Conservation (phyloP, 2,888 invertebrate genomes). For the Liopterus haemorrhoidalis region DNA sequence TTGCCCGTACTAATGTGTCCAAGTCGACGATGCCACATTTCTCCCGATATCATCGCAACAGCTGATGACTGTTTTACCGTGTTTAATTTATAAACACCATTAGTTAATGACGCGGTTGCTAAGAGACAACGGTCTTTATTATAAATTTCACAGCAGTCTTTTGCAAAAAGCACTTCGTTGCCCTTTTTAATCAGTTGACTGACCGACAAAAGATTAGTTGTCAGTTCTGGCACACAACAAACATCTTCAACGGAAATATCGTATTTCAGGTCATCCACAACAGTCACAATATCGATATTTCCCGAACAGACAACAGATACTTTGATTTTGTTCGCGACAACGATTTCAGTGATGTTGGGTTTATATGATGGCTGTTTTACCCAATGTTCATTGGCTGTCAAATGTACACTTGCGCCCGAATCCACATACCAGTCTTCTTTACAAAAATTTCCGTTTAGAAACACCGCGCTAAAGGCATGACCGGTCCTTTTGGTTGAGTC, state of each 20-base stretch:
- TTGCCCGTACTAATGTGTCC: slow-evolving; percentile 25
- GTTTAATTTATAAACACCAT: slow-evolving; percentile 30
- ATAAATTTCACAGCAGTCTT: slow-evolving; percentile 24
- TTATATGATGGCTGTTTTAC: slow-evolving; percentile 6
- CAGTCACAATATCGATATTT: slow-evolving; percentile 28
- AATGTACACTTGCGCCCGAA: slow-evolving; percentile 10
- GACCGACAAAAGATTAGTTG: slow-evolving; percentile 33
- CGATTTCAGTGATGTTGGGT: slow-evolving; percentile 1
- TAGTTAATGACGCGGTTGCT: slow-evolving; percentile 25
- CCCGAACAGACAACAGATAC: slow-evolving; percentile 29
- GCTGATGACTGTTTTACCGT: slow-evolving; percentile 5
- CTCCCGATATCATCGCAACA: slow-evolving; percentile 6
- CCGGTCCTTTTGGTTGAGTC: too few species aligned
- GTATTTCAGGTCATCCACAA: slow-evolving; percentile 16
- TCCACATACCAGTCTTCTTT: too few species aligned
- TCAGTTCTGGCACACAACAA: slow-evolving; percentile 29
- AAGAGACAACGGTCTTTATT: slow-evolving; percentile 23
- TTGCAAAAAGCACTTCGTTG: slow-evolving; percentile 28
- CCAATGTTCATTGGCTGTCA: slow-evolving; percentile 8
- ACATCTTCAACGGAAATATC: slow-evolving; percentile 26
- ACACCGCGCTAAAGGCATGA: too few species aligned
- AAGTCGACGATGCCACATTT: slow-evolving; percentile 28
- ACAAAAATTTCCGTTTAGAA: too few species aligned
- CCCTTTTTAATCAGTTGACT: slow-evolving; percentile 32
- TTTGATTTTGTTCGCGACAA: slow-evolving; percentile 21